phyloP scores from a whole-genome alignment of 2,888 invertebrate genomes.

The Cryptophagus acutangulus region DNA sequence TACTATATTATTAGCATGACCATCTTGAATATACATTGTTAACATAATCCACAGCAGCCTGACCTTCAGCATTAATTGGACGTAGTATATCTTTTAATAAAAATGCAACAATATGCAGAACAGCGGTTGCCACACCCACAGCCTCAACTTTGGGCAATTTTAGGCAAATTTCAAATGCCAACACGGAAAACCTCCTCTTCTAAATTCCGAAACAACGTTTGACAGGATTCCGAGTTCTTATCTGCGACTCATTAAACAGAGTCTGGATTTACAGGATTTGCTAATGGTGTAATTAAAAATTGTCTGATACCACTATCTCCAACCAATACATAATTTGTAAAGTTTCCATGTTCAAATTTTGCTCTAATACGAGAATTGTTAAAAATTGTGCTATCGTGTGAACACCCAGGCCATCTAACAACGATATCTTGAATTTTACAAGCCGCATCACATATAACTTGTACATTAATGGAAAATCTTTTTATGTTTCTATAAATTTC shows the following conservation, averaged over 20 bases:
- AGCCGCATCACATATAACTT: conserved; percentile 7
- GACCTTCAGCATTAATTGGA: conserved; percentile 5
- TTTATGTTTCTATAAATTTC: conserved; percentile 9
- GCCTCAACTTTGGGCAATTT: conserved; percentile 20
- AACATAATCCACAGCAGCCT: conserved; percentile 4
- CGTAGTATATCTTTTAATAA: conserved; percentile 2
- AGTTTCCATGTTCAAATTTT: no score
- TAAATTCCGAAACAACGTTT: conserved; percentile 31
- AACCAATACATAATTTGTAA: no score
- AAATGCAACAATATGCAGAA: conserved; percentile 24
- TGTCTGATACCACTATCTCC: conserved; percentile 7
- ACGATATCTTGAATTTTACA: conserved; percentile 8
- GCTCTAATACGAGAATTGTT: conserved; percentile 8
- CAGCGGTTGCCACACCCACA: conserved; percentile 21
- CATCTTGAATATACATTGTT: neutral
- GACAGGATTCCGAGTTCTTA: conserved; percentile 26
- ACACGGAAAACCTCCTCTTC: conserved; percentile 33
- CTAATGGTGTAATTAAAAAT: conserved; percentile 21
- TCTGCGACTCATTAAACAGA: conserved; percentile 25
- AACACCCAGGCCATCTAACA: conserved; percentile 11
- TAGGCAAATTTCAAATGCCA: conserved; percentile 29
- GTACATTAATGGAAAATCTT: conserved; percentile 8
- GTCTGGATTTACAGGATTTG: conserved; percentile 15
- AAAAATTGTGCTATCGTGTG: conserved; percentile 9
- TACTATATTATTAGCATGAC: neutral